phyloP scores from a whole-genome alignment of 2,888 invertebrate species.

The Automeris io region DNA sequence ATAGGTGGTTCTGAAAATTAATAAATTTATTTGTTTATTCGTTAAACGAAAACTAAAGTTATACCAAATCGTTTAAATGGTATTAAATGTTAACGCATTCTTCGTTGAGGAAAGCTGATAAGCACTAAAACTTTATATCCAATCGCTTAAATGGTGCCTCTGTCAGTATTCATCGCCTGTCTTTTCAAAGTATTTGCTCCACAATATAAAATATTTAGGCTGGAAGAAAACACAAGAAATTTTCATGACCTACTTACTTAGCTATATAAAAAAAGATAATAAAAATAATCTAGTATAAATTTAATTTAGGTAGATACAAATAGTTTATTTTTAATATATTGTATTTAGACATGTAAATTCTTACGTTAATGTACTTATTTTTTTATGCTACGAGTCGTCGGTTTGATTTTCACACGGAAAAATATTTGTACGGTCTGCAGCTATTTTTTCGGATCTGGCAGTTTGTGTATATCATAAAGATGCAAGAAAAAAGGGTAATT shows the following conservation, averaged over 20 bases:
- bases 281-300: too few relatives aligned
- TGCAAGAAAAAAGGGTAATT: too few relatives aligned
- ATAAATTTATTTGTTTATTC: slow-evolving; percentile 52
- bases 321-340: too few relatives aligned
- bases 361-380: too few relatives aligned
- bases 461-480: too few relatives aligned
- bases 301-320: too few relatives aligned
- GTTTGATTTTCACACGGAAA: too few relatives aligned
- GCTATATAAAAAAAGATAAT: too few relatives aligned
- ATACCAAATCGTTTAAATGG: background rate
- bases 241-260: background rate
- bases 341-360: too few relatives aligned
- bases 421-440: too few relatives aligned
- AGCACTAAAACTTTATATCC: slow-evolving; percentile 25
- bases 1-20: slow-evolving; percentile 57
- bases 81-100: slow-evolving; percentile 1
- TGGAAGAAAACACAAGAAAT: background rate
- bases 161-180: slow-evolving; percentile 16
- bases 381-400: too few relatives aligned
- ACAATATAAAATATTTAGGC: slow-evolving; percentile 8
- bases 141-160: slow-evolving; percentile 22
- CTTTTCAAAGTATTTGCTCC: slow-evolving; percentile 13
- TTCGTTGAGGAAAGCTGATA: slow-evolving; percentile 17
- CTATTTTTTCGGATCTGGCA: too few relatives aligned
- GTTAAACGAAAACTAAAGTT: slow-evolving; percentile 5